Evolutionary conservation across 2,888 invertebrate species (phyloP).

Genomic region (Amphipyra tragopoginis): DNA sequence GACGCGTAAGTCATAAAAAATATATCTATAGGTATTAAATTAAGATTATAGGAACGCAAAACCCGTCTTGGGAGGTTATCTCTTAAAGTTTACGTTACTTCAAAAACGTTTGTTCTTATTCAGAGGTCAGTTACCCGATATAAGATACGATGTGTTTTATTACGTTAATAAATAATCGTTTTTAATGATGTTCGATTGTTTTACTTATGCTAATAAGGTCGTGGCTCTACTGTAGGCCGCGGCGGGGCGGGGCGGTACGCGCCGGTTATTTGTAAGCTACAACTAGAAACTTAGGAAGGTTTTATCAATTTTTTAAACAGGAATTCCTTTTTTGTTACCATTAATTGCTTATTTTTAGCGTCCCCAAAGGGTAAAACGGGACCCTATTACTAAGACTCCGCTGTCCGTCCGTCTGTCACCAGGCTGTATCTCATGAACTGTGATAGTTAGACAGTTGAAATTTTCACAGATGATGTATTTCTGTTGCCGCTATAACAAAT

Average conservation of each 20-base stretch:
- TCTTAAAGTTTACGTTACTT: slow-evolving; percentile 50
- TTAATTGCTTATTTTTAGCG: no score
- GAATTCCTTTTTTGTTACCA: background rate
- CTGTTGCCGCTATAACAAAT: no score
- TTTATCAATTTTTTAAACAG: background rate
- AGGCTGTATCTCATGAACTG: no score
- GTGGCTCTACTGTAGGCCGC: slow-evolving; percentile 39
- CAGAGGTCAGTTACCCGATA: slow-evolving; percentile 63
- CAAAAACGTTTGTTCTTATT: slow-evolving; percentile 60
- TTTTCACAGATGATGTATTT: no score
- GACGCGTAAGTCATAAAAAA: slow-evolving; percentile 16
- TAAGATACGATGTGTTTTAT: slow-evolving; percentile 38
- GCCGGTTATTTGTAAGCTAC: background rate
- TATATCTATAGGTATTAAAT: slow-evolving; percentile 5
- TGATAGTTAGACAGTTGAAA: no score
- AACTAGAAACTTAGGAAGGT: background rate
- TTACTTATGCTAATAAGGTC: slow-evolving; percentile 40
- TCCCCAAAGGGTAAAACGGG: no score
- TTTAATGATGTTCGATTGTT: slow-evolving; percentile 37
- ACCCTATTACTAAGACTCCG: no score
- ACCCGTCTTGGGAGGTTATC: slow-evolving; percentile 56
- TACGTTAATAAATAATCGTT: slow-evolving; percentile 18
- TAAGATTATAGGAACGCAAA: slow-evolving; percentile 35
- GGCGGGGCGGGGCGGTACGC: slow-evolving; percentile 3
- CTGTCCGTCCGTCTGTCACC: no score